phyloP scores from a whole-genome alignment of 2,113 vertebrate species.

The Lophochroa leadbeateri region DNA sequence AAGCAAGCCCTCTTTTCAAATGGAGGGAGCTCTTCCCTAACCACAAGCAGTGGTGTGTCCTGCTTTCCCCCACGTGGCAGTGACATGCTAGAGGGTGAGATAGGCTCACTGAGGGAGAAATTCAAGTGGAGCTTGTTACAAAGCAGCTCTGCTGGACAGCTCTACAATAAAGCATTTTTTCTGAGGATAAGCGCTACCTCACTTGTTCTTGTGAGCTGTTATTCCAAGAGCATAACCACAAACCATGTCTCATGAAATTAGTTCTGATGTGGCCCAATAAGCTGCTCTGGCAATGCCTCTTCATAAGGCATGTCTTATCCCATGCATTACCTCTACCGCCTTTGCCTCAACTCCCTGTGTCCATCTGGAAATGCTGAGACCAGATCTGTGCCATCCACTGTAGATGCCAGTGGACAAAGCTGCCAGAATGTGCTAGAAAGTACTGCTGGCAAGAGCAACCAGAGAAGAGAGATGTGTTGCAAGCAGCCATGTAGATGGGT shows the following conservation, averaged over 20 bases:
- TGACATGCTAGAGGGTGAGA: neutral
- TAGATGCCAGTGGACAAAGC: neutral
- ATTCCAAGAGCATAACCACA: neutral
- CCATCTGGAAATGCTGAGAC: neutral
- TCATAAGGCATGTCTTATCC: neutral
- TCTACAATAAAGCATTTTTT: neutral
- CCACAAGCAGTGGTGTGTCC: neutral
- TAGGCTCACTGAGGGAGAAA: neutral
- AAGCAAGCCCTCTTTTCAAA: neutral
- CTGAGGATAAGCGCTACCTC: neutral
- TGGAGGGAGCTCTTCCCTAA: neutral
- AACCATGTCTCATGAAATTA: neutral
- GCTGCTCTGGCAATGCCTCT: neutral
- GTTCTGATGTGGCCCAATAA: rapidly evolving
- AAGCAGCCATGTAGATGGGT: neutral
- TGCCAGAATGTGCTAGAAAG: neutral
- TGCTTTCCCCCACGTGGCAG: neutral
- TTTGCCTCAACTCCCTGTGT: neutral
- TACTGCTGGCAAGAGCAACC: neutral
- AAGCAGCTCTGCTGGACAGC: neutral
- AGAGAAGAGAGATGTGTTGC: neutral
- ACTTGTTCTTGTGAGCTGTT: neutral
- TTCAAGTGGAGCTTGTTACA: neutral
- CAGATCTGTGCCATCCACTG: rapidly evolving
- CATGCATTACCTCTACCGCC: neutral